These are phyloP conservation scores for Melanostigma gelatinosum DNA, from an alignment of 2,113 vertebrate species.

Conservation along the genomic window DNA sequence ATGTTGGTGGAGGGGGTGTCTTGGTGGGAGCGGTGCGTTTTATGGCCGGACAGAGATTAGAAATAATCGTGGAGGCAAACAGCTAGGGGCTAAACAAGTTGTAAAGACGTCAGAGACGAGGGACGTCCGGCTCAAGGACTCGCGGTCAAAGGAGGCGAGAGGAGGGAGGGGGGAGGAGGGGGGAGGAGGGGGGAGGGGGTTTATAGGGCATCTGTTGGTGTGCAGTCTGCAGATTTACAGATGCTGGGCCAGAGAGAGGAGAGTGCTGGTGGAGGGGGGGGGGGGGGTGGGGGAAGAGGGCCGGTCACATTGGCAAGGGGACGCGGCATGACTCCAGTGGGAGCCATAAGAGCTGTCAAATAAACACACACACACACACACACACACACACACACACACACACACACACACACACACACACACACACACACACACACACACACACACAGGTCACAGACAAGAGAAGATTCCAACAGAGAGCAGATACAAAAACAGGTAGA, in stretches of 20 bases:
- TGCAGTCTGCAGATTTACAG: conserved; percentile 72
- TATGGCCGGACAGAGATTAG: conserved; percentile 71
- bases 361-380: conserved; percentile 40
- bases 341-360: conserved; percentile 66
- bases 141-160: conserved; percentile 61
- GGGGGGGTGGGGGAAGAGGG: neutral
- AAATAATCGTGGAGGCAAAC: conserved; percentile 77
- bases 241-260: conserved; percentile 44
- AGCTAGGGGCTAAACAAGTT: conserved; percentile 75
- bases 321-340: conserved; percentile 49
- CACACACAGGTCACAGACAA: conserved; percentile 11
- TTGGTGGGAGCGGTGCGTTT: conserved; percentile 49
- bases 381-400: conserved; percentile 15
- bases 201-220: conserved; percentile 72
- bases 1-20: conserved; percentile 25
- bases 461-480: conserved; percentile 39
- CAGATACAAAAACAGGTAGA: conserved; percentile 20
- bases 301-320: conserved; percentile 33
- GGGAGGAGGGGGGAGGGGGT: neutral
- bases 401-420: conserved; percentile 25
- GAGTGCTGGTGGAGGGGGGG: neutral
- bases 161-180: neutral
- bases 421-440: conserved; percentile 13
- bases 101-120: conserved; percentile 77
- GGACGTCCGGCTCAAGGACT: conserved; percentile 78